A percentile compares a stretch with the other conserved stretches of the same genome.
These are phyloP conservation scores for Hirundichthys speculiger DNA, from an alignment of 2,113 vertebrate genomes.

Conservation along the genomic window DNA sequence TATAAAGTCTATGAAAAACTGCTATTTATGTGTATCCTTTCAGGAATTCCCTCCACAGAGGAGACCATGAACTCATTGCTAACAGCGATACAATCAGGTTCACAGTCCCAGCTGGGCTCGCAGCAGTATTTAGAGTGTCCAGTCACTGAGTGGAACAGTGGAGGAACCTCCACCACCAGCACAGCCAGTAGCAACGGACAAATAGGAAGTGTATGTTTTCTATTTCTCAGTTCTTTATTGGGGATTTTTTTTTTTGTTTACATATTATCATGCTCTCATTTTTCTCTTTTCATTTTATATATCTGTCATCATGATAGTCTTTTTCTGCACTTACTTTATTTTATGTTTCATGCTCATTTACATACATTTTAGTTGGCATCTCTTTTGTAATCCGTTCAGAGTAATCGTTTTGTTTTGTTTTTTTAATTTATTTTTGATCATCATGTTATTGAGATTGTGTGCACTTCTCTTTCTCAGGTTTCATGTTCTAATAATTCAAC, in stretches of 20 bases:
- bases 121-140: constrained; percentile 85
- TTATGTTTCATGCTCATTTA: too few relatives aligned
- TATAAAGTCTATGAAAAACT: too few relatives aligned
- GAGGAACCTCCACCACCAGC: constrained; percentile 73
- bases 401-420: constrained; percentile 22
- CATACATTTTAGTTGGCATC: too few relatives aligned
- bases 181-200: constrained; percentile 81
- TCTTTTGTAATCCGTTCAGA: constrained; percentile 12
- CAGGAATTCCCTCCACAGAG: constrained; percentile 85
- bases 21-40: constrained; percentile 23
- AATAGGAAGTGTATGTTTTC: constrained; percentile 83
- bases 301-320: too few relatives aligned
- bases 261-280: too few relatives aligned
- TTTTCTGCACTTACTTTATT: too few relatives aligned
- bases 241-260: neutral
- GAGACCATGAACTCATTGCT: constrained; percentile 84
- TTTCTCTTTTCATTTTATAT: too few relatives aligned
- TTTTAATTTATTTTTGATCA: constrained; percentile 33
- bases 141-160: constrained; percentile 85
- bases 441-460: constrained; percentile 71
- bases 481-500: constrained; percentile 86
- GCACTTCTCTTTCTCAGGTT: constrained; percentile 84
- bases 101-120: constrained; percentile 77
- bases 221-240: neutral
- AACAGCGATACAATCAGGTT: constrained; percentile 79